Evolutionary conservation across 2,113 vertebrate species (phyloP).

Genomic region (Ciconia boyciana): DNA sequence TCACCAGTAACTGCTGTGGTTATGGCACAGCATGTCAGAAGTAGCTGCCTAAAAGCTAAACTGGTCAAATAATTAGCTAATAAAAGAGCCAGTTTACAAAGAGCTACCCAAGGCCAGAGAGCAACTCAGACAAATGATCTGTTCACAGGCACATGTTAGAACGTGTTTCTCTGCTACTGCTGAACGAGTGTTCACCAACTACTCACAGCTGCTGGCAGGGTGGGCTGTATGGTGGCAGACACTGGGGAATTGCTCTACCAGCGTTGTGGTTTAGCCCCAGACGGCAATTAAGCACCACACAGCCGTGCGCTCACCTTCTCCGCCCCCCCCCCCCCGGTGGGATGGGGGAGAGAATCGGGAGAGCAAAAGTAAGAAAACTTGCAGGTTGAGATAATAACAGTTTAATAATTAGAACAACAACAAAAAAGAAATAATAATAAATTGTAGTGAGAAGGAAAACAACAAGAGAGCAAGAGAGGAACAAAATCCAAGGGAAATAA

Average conservation of each 20-base stretch:
- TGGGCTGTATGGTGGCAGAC: neutral
- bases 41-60: neutral
- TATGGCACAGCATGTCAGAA: neutral
- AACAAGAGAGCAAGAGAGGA: too few species aligned
- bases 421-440: too few species aligned
- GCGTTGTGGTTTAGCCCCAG: too few species aligned
- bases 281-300: too few species aligned
- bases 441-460: too few species aligned
- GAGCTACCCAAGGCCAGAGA: neutral
- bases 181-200: neutral
- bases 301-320: too few species aligned
- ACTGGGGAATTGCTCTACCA: neutral
- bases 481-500: too few species aligned
- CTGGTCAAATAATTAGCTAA: neutral
- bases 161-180: neutral
- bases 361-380: too few species aligned
- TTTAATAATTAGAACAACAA: too few species aligned
- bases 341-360: too few species aligned
- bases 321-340: too few species aligned
- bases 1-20: neutral
- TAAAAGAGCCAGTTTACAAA: neutral
- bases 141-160: fast-evolving
- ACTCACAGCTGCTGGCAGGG: neutral
- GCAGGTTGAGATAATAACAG: too few species aligned
- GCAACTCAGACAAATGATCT: neutral